phyloP scores from a whole-genome alignment of 2,888 invertebrate genomes.

The Hipparchia semele region DNA sequence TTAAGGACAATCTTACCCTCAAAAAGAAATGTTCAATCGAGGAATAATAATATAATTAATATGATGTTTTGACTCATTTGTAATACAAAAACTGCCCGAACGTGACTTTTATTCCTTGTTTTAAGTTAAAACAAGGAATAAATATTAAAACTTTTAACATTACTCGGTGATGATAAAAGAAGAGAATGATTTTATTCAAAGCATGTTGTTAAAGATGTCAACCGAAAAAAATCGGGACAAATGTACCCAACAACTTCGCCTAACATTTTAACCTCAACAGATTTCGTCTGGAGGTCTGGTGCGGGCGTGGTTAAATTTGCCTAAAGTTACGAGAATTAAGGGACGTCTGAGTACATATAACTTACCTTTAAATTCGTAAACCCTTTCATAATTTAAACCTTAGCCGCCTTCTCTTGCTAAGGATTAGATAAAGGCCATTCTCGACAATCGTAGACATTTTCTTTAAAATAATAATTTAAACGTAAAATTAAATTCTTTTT shows the following conservation, averaged over 20 bases:
- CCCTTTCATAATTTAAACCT: slow-evolving; percentile 27
- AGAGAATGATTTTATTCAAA: too few species aligned
- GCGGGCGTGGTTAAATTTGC: slow-evolving; percentile 26
- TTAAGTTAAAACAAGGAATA: too few species aligned
- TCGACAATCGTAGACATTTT: slow-evolving; percentile 18
- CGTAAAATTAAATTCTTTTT: too few species aligned
- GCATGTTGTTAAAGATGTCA: neutral
- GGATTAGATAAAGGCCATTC: slow-evolving; percentile 12
- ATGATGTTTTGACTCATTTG: too few species aligned
- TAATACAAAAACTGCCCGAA: too few species aligned
- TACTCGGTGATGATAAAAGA: too few species aligned
- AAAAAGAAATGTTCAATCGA: too few species aligned
- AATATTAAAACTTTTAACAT: too few species aligned
- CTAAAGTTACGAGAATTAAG: slow-evolving; percentile 32
- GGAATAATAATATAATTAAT: too few species aligned
- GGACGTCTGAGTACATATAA: slow-evolving; percentile 28
- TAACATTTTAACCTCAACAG: slow-evolving; percentile 13
- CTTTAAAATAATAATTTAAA: neutral
- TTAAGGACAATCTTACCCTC: too few species aligned
- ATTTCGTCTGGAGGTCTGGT: slow-evolving; percentile 11
- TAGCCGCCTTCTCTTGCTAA: slow-evolving; percentile 4
- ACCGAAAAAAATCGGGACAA: neutral
- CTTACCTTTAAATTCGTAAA: slow-evolving; percentile 24
- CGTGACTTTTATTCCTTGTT: too few species aligned
- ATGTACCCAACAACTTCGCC: neutral